Evolutionary conservation across 2,797 vertebrate species (phyloP), one percentile per base, ranked within the genome.

Genomic region (Malacoraja senta): DNA sequence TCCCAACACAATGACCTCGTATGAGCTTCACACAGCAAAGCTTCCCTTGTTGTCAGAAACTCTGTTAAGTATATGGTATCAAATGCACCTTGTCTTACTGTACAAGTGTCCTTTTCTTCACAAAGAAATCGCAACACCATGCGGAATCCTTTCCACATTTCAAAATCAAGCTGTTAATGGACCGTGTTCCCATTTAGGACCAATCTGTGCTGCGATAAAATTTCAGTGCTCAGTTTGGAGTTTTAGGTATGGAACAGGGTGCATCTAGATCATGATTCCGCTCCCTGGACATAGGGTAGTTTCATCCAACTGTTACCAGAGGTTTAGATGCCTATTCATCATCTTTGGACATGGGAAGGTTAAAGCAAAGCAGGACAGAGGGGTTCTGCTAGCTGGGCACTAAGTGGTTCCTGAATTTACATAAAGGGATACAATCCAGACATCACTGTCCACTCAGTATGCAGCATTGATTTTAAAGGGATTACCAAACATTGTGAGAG

Each of bases 301-400:
- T 26, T 68, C 32, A 71, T 29, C n/a, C n/a, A 26, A 68, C 53
- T 15, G n/a, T 90, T 32, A 90, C 63, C 35, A 71, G 35, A 91
- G 68, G 19, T 72, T 91, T 65, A 91, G 88, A 72, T 91, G 35
- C 35, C 44, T 72, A 91, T 91, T 21, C 12, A 44, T 91, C 84
- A 38, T 74, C 63, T 72, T 24, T 91, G 65, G 15, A 38, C n/a
- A 21, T 71, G 61, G 68, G 29, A 19, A 61, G 19, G 38, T 35
- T 86, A 21, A 53, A 81, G 35, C 19, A 44, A 80, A 17, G 79
- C 24, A 24, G 79, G 38, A 26, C 17, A 58, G 84, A 88, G 35
- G 68, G 35, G 32, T 35, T 24, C 32, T 38, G 65, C 21, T 91
- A 26, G 32, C 35, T 24, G 35, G 32, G 17, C 1, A 17, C 88